Evolutionary conservation across 2,797 vertebrate genomes (phyloP), one percentile per base, ranked within the genome.

Genomic region (Coranthus polyacanthus): DNA sequence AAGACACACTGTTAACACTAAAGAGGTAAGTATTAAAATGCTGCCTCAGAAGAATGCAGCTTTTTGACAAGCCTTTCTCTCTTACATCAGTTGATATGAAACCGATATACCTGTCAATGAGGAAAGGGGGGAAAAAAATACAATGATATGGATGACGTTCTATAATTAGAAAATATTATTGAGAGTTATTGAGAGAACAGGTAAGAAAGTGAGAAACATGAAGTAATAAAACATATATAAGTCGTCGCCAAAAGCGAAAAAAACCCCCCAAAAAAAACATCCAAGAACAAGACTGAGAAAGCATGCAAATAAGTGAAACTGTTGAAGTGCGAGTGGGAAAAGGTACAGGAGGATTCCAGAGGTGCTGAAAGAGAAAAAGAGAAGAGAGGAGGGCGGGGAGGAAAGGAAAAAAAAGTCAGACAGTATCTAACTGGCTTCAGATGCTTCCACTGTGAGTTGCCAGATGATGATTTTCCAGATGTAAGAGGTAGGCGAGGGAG

Each of bases 401-500:
- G 50, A 36, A 59, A 36, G 60, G 37, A 45, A 51, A 39, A 43
- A 44, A 69, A 70, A 70, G 50, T 61, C 78, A 75, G 71, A 76
- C 70, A 56, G 47, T 43, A 74, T 81, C 71, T 68, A 54, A 68
- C 50, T 61, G 78, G 59, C 52, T 74, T 46, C 26, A 32, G 72
- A 64, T 65, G 72, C 74, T 65, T 81, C 64, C 74, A 77, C 50
- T 41, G 22, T 20, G 18, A 74, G 44, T 53, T 85, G 83, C 84
- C 80, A 82, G 79, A 78, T 84, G 79, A 79, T 62, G 53, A 74
- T 86, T 85, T 86, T 85, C 85, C 85, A 89, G 80, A 88, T 86
- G 85, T 80, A 60, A 50, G 67, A 78, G 62, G 76, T 62, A 52
- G 34, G 20, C 26, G 29, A 39, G 24, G 54, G 44, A 44, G 51